phyloP scores from a whole-genome alignment of 2,888 invertebrate species.

The Malthinus flaveolus region DNA sequence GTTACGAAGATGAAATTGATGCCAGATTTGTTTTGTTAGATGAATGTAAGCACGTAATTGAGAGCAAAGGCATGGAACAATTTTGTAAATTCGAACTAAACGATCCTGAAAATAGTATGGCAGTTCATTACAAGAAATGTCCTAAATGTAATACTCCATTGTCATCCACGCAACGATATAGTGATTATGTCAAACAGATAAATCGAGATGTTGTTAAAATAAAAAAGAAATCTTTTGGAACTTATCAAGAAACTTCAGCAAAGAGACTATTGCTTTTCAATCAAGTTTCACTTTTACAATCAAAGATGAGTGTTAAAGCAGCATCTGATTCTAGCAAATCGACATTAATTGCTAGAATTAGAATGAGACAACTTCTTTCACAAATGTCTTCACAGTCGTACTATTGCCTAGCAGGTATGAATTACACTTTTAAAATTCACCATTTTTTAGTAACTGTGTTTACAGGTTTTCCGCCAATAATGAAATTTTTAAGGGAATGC shows the following conservation, averaged over 20 bases:
- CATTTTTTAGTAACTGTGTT: too few species aligned
- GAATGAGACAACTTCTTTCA: too few species aligned
- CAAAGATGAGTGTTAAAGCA: too few species aligned
- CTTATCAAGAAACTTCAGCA: neutral
- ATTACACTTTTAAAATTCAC: too few species aligned
- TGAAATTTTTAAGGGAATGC: neutral
- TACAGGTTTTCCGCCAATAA: neutral
- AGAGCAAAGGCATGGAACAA: slow-evolving; percentile 54
- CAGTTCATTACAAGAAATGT: neutral
- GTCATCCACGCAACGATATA: slow-evolving; percentile 48
- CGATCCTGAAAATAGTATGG: slow-evolving; percentile 15
- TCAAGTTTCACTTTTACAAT: neutral
- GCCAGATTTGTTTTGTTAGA: slow-evolving; percentile 60
- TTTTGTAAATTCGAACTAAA: neutral
- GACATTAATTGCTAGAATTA: too few species aligned
- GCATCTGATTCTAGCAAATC: too few species aligned
- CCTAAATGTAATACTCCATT: neutral
- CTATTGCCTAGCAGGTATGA: too few species aligned
- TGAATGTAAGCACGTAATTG: slow-evolving; percentile 59
- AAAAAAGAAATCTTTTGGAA: slow-evolving; percentile 54
- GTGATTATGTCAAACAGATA: slow-evolving; percentile 55
- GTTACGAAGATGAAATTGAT: slow-evolving; percentile 56
- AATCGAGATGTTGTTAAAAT: slow-evolving; percentile 53
- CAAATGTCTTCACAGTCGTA: too few species aligned
- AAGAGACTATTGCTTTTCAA: slow-evolving; percentile 22